phyloP scores from a whole-genome alignment of 2,888 invertebrate species.

The Laothoe populi region DNA sequence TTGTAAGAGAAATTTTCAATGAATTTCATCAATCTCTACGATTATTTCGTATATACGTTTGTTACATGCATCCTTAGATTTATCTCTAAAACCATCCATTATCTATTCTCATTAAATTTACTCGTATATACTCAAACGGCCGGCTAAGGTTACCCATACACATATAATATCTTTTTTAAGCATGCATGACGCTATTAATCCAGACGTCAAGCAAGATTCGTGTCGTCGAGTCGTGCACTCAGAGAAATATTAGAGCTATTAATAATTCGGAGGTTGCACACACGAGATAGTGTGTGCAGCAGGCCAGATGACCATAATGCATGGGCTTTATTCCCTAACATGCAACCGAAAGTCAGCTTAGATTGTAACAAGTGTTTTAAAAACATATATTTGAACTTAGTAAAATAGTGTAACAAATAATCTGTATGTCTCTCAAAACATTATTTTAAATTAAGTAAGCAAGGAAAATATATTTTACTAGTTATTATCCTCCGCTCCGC shows the following conservation, averaged over 20 bases:
- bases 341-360: background rate
- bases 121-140: background rate
- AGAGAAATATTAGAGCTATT: slow-evolving; percentile 76
- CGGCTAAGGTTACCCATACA: slow-evolving; percentile 25
- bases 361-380: slow-evolving; percentile 15
- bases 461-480: background rate
- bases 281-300: slow-evolving; percentile 65
- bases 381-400: slow-evolving; percentile 1
- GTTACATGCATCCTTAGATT: background rate
- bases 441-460: background rate
- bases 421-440: background rate
- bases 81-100: slow-evolving; percentile 20
- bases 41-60: background rate
- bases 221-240: slow-evolving; percentile 65
- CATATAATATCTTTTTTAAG: slow-evolving; percentile 45
- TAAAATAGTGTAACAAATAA: background rate
- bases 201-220: slow-evolving; percentile 66
- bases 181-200: slow-evolving; percentile 63
- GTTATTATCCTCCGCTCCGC: no score
- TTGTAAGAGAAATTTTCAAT: no score
- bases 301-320: slow-evolving; percentile 68
- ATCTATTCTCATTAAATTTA: slow-evolving; percentile 29
- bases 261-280: slow-evolving; percentile 75
- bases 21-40: background rate
- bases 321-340: slow-evolving; percentile 42